These are phyloP conservation scores for Vombatus ursinus DNA, from an alignment of 2,113 vertebrate genomes.

Conservation along the genomic window DNA sequence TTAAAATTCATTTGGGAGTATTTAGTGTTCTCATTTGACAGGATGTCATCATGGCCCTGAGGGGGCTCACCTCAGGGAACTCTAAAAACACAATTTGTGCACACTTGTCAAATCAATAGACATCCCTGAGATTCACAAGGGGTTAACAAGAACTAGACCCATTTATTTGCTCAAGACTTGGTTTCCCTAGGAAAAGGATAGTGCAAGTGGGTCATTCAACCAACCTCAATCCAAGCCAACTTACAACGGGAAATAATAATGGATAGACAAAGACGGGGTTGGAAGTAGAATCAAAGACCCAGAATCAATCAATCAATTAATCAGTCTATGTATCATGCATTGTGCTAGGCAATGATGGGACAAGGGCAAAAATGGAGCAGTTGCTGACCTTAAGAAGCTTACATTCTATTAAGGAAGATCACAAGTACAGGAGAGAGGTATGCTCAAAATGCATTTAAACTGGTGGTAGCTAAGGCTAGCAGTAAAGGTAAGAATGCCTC, in stretches of 20 bases:
- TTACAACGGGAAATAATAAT: not conserved
- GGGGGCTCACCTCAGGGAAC: not conserved
- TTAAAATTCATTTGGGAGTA: not conserved
- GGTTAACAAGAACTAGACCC: not conserved
- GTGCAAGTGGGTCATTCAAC: not conserved
- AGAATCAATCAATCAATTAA: not conserved
- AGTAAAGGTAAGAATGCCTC: not conserved
- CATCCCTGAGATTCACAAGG: not conserved
- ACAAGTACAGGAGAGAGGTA: not conserved
- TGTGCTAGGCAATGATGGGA: not conserved
- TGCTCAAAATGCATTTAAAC: not conserved
- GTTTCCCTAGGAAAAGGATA: not conserved
- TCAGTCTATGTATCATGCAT: not conserved
- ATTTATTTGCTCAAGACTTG: not conserved
- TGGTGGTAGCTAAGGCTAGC: not conserved
- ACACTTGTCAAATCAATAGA: not conserved
- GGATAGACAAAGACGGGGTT: not conserved
- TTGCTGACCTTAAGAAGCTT: not conserved
- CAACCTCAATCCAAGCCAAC: not conserved
- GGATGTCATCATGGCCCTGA: not conserved
- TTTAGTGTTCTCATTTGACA: not conserved
- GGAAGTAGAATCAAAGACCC: not conserved
- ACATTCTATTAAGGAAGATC: not conserved
- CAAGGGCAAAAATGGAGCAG: not conserved
- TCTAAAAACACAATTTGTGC: not conserved